phyloP scores from a whole-genome alignment of 2,888 invertebrate genomes.

The Phortica okadai region DNA sequence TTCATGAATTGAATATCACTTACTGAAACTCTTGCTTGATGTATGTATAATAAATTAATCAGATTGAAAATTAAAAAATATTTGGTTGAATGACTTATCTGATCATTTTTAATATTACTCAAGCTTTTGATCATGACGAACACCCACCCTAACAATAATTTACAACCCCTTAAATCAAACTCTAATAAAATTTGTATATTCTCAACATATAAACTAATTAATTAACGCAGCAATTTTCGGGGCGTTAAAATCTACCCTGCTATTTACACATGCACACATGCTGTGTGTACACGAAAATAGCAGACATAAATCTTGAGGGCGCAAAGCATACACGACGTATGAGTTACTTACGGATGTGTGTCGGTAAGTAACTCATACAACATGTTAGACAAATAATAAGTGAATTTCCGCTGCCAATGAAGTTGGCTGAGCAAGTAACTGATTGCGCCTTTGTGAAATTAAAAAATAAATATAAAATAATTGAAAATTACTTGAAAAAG shows the following conservation, averaged over 20 bases:
- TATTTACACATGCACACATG: not conserved
- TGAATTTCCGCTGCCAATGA: not conserved
- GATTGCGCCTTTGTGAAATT: not conserved
- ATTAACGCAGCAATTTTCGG: constrained; percentile 1
- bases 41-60: too few species aligned
- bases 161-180: not conserved
- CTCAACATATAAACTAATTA: constrained; percentile 1
- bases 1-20: too few species aligned
- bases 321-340: not conserved
- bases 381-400: constrained; percentile 7
- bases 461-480: not conserved
- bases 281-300: not conserved
- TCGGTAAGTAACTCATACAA: constrained; percentile 1
- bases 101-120: too few species aligned
- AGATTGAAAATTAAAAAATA: too few species aligned
- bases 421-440: not conserved
- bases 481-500: not conserved
- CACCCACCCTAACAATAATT: too few species aligned
- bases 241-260: constrained; percentile 4
- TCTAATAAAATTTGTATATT: not conserved
- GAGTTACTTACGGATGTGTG: not conserved
- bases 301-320: constrained; percentile 19
- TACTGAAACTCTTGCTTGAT: too few species aligned
- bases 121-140: too few species aligned
- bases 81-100: too few species aligned